Evolutionary conservation across 2,888 invertebrate species (phyloP).

Genomic region (Dryocosmus kuriphilus): DNA sequence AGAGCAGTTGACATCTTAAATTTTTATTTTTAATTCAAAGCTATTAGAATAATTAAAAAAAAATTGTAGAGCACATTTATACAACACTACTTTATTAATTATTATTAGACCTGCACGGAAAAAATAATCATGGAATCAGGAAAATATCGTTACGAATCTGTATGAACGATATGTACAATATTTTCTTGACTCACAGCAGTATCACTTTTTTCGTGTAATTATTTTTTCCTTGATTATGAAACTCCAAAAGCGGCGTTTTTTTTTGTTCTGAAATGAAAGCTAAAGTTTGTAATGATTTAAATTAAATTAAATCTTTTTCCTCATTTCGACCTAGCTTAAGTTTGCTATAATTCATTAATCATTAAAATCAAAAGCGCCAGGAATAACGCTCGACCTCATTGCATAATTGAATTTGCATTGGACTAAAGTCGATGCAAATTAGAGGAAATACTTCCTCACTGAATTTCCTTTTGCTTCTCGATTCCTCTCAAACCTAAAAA

Average conservation of each 20-base stretch:
- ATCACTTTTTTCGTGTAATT: too few species aligned
- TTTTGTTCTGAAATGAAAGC: not conserved
- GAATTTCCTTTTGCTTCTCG: not conserved
- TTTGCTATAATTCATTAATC: constrained; percentile 5
- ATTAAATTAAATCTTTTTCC: not conserved
- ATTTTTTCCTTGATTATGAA: not conserved
- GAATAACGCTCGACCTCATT: constrained; percentile 4
- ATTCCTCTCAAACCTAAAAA: not conserved
- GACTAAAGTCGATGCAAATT: not conserved
- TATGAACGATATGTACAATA: too few species aligned
- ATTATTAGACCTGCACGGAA: too few species aligned
- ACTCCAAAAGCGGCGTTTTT: not conserved
- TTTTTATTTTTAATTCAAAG: too few species aligned
- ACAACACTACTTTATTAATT: too few species aligned
- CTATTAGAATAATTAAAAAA: too few species aligned
- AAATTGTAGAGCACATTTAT: too few species aligned
- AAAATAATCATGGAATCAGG: too few species aligned
- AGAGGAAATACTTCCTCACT: not conserved
- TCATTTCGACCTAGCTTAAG: not conserved
- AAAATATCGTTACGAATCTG: too few species aligned
- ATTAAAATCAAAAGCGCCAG: not conserved
- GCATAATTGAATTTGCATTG: constrained; percentile 1
- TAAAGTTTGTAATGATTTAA: not conserved
- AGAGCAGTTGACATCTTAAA: too few species aligned
- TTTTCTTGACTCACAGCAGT: too few species aligned